These are phyloP conservation scores for Sarotherodon lohbergeri DNA, from an alignment of 2,113 vertebrate genomes.

Conservation along the genomic window DNA sequence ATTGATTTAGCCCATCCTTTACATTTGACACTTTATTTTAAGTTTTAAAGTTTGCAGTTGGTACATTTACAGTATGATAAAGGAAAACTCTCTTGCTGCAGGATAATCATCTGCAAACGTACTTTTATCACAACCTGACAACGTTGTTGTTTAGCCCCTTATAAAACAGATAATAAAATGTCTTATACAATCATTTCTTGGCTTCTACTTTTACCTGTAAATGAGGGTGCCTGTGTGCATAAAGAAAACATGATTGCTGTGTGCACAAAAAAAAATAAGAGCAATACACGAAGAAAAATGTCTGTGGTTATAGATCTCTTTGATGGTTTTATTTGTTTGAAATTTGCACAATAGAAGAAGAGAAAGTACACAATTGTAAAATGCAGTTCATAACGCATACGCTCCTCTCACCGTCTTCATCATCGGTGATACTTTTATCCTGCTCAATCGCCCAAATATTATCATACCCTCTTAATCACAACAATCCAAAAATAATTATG, in stretches of 20 bases:
- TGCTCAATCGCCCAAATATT: not conserved
- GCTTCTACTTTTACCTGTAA: not conserved
- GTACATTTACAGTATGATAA: not conserved
- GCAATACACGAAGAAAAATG: not conserved
- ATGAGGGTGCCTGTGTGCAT: not conserved
- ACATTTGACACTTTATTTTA: not conserved
- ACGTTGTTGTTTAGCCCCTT: not conserved
- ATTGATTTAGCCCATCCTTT: not conserved
- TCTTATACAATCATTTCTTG: not conserved
- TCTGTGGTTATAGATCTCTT: not conserved
- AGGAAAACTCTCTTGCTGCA: not conserved
- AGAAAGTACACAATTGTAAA: constrained; percentile 30
- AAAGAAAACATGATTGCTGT: not conserved
- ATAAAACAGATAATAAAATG: not conserved
- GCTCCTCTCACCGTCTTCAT: not conserved
- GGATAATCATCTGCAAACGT: not conserved
- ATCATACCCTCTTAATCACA: not conserved
- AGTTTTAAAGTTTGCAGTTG: not conserved
- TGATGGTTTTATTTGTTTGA: not conserved
- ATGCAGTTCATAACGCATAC: constrained; percentile 16
- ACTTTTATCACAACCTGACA: not conserved
- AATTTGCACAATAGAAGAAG: constrained; percentile 25
- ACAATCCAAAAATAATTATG: not conserved
- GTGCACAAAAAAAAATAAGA: not conserved
- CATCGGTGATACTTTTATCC: not conserved